Percentiles rank a stretch among this genome's conserved stretches.
phyloP scores from a whole-genome alignment of 2,797 vertebrate genomes.

The Carcharodon carcharias region DNA sequence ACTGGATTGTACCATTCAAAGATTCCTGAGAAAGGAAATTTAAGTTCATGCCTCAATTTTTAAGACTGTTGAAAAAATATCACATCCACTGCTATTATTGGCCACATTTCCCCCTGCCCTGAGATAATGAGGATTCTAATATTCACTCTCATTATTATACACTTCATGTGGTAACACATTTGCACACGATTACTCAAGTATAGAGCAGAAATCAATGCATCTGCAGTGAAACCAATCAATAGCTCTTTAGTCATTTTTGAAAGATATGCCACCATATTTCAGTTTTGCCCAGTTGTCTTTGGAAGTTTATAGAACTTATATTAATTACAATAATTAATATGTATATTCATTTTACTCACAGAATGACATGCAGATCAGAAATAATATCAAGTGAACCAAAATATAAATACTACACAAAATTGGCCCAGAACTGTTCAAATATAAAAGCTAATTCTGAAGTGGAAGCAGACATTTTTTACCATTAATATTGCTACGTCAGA shows the following conservation, averaged over 20 bases:
- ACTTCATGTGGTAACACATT: not conserved
- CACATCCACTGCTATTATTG: not conserved
- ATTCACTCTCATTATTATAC: not conserved
- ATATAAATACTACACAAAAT: not conserved
- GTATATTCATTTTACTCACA: not conserved
- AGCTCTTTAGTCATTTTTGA: not conserved
- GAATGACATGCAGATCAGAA: not conserved
- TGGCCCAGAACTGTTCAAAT: not conserved
- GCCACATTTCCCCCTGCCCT: not conserved
- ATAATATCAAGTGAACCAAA: not conserved
- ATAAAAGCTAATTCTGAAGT: not conserved
- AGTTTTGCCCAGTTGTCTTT: not conserved
- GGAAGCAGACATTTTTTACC: too few species aligned
- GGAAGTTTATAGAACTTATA: not conserved
- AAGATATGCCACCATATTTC: not conserved
- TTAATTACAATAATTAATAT: not conserved
- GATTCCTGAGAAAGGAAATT: not conserved
- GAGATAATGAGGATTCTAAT: not conserved
- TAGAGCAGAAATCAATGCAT: not conserved
- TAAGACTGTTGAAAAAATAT: not conserved
- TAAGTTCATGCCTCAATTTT: not conserved
- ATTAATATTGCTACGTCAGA: not conserved
- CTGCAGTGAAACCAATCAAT: not conserved
- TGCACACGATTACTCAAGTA: not conserved
- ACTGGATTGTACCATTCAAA: not conserved